These are phyloP conservation scores for Bucorvus abyssinicus DNA, from an alignment of 2,797 vertebrate species.

Conservation along the genomic window DNA sequence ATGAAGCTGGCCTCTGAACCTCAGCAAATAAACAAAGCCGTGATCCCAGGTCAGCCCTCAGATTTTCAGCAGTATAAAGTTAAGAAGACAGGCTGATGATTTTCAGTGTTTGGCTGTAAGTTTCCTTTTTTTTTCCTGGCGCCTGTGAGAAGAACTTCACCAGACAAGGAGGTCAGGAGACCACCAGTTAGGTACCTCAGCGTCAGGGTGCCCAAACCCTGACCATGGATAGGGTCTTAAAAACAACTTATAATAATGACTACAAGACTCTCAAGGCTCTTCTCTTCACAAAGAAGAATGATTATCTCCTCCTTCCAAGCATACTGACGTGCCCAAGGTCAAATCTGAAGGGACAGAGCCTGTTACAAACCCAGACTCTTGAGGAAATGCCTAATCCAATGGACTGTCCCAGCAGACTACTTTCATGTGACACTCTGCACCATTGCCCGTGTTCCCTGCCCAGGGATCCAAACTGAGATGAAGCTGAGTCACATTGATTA, in stretches of 20 bases:
- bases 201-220: background rate
- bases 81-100: background rate
- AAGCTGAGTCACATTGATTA: conserved; percentile 14
- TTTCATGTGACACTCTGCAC: conserved; percentile 9
- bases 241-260: background rate
- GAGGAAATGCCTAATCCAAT: background rate
- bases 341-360: background rate
- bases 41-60: background rate
- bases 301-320: background rate
- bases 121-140: background rate
- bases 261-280: background rate
- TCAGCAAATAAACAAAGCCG: conserved; percentile 1
- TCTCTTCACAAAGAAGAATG: background rate
- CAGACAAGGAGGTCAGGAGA: background rate
- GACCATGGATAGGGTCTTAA: background rate
- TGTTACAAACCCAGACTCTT: background rate
- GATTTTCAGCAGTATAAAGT: background rate
- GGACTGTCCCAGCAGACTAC: background rate
- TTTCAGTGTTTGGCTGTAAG: background rate
- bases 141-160: background rate
- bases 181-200: background rate
- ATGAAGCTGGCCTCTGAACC: background rate
- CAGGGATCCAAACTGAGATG: background rate
- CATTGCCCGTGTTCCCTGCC: background rate
- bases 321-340: background rate